Conservation (phyloP, 2,113 vertebrate genomes). For the Siniperca chuatsi region DNA sequence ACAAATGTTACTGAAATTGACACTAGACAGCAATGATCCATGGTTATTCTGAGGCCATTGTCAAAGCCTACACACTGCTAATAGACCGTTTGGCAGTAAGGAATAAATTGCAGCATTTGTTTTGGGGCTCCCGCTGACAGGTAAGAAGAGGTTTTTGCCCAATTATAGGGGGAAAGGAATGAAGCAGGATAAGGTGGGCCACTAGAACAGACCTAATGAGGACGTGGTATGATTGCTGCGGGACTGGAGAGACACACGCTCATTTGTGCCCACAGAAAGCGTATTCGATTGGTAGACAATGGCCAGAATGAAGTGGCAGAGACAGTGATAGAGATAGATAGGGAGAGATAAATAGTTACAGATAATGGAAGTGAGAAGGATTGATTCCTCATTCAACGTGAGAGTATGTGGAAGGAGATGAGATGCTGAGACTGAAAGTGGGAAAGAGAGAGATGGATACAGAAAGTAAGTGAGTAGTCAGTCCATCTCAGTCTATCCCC, state of each 20-base stretch:
- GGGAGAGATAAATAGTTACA: constrained; percentile 38
- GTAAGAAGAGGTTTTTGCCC: constrained; percentile 53
- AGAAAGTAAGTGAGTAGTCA: constrained; percentile 55
- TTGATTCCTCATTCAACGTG: constrained; percentile 77
- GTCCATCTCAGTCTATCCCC: constrained; percentile 54
- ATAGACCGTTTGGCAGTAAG: constrained; percentile 27
- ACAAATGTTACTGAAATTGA: constrained; percentile 6
- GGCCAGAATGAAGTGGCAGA: constrained; percentile 69
- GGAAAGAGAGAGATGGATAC: constrained; percentile 59
- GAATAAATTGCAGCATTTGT: constrained; percentile 54
- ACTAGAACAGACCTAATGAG: constrained; percentile 69
- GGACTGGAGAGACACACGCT: constrained; percentile 51
- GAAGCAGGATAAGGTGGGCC: constrained; percentile 51
- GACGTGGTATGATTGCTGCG: constrained; percentile 59
- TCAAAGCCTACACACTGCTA: constrained; percentile 39
- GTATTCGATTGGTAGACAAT: constrained; percentile 65
- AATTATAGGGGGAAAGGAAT: constrained; percentile 64
- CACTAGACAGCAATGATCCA: constrained; percentile 30
- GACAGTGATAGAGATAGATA: constrained; percentile 61
- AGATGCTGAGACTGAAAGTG: constrained; percentile 68
- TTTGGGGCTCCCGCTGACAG: constrained; percentile 54
- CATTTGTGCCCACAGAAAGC: constrained; percentile 63
- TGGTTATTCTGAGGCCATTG: constrained; percentile 17
- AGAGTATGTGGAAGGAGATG: constrained; percentile 78
- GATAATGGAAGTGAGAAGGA: constrained; percentile 72